Evolutionary conservation across 2,888 invertebrate genomes (phyloP).

Genomic region (Ariolimax columbianus): DNA sequence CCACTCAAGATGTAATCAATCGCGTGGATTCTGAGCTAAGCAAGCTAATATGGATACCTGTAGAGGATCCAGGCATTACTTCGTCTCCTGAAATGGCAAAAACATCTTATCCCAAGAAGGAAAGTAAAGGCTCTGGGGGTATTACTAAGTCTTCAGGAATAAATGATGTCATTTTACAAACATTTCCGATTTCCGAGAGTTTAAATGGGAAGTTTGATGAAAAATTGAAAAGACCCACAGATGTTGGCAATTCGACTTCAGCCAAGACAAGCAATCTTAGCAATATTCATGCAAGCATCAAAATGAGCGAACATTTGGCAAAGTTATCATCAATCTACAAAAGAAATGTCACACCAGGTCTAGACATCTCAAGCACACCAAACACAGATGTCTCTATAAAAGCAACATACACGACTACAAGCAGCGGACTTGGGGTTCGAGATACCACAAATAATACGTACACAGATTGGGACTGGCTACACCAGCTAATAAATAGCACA

Average conservation of each 20-base stretch:
- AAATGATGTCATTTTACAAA: neutral
- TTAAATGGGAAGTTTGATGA: neutral
- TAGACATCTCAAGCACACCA: neutral
- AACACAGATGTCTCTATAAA: neutral
- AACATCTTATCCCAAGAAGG: neutral
- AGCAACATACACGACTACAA: neutral
- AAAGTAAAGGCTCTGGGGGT: neutral
- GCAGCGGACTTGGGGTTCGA: too few relatives aligned
- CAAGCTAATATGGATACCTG: conserved; percentile 23
- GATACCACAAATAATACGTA: neutral
- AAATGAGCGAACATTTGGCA: neutral
- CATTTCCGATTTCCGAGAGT: neutral
- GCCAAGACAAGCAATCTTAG: neutral
- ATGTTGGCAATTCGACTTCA: neutral
- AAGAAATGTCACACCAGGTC: neutral
- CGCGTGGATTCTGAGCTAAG: neutral
- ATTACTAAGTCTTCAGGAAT: neutral
- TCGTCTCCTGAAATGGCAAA: neutral
- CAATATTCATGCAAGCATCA: neutral
- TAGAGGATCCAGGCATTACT: neutral
- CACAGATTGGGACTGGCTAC: conserved; percentile 9
- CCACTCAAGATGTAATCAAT: neutral
- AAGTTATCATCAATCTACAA: neutral
- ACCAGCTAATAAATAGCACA: neutral
- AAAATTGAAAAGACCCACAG: neutral